Conservation (phyloP, 2,113 vertebrate genomes). For the Dissostichus mawsoni region DNA sequence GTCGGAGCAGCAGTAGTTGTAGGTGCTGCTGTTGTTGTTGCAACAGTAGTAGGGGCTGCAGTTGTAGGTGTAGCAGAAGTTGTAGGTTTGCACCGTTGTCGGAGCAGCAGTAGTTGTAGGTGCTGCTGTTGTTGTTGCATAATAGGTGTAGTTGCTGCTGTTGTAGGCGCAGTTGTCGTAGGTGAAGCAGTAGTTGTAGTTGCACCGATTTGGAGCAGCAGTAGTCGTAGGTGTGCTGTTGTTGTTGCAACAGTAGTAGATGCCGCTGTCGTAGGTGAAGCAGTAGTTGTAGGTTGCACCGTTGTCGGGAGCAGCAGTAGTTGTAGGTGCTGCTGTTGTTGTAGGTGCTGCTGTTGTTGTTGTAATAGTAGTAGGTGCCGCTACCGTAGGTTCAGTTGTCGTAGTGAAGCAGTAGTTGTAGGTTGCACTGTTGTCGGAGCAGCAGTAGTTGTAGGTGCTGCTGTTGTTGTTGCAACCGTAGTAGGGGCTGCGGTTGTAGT, state of each 20-base stretch:
- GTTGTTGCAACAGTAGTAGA: neutral
- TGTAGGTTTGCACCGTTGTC: too few species aligned
- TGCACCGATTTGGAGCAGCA: too few species aligned
- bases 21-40: neutral
- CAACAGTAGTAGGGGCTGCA: neutral
- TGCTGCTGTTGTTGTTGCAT: neutral
- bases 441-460: too few species aligned
- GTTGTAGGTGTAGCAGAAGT: neutral
- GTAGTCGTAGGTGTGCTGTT: neutral
- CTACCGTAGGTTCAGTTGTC: neutral
- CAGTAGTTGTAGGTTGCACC: too few species aligned
- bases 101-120: neutral
- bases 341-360: too few species aligned
- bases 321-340: neutral
- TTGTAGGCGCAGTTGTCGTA: neutral
- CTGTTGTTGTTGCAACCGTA: too few species aligned
- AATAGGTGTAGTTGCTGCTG: neutral
- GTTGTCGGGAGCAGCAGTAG: neutral
- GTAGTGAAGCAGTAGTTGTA: neutral
- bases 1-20: too few species aligned
- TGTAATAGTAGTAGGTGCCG: too few species aligned
- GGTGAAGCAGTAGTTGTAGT: too few species aligned
- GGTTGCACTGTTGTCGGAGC: too few species aligned
- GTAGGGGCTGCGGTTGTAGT: too few species aligned
- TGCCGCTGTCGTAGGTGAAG: neutral